Percentiles rank a stretch among this genome's conserved stretches.
phyloP scores from a whole-genome alignment of 2,888 invertebrate genomes.

The Zootermopsis nevadensis region DNA sequence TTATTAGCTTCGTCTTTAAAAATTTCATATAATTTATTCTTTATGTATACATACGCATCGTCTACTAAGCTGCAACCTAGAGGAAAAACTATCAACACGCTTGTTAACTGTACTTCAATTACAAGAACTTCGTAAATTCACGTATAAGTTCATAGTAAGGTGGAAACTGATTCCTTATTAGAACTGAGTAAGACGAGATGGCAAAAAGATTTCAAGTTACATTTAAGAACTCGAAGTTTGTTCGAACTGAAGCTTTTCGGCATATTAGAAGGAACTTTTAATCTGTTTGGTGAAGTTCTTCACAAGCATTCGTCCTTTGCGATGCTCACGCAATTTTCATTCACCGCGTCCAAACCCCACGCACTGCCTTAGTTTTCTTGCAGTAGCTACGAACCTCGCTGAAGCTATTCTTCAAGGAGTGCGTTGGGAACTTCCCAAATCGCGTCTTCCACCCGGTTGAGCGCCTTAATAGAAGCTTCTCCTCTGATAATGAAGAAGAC shows the following conservation, averaged over 20 bases:
- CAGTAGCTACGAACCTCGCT: not conserved
- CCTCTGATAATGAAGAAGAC: constrained; percentile 47
- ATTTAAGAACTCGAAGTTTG: constrained; percentile 15
- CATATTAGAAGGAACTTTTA: constrained; percentile 44
- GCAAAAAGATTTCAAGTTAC: constrained; percentile 20
- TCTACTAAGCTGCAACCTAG: too few species aligned
- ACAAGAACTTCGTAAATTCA: not conserved
- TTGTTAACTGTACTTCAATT: too few species aligned
- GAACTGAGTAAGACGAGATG: not conserved
- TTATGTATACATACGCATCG: too few species aligned
- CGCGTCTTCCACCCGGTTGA: constrained; percentile 47
- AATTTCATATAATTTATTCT: too few species aligned
- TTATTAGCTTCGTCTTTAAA: too few species aligned
- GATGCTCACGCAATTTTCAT: constrained; percentile 2
- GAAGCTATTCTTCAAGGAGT: constrained; percentile 32
- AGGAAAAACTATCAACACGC: too few species aligned
- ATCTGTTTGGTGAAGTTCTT: constrained; percentile 43
- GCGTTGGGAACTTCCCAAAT: constrained; percentile 39
- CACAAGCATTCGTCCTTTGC: constrained; percentile 3
- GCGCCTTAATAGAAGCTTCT: constrained; percentile 46
- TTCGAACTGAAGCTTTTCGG: constrained; percentile 17
- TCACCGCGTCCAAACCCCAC: not conserved
- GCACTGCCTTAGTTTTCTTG: not conserved
- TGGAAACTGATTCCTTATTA: not conserved
- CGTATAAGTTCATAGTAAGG: not conserved